phyloP scores from a whole-genome alignment of 2,113 vertebrate species.

The Coryphaenoides rupestris region DNA sequence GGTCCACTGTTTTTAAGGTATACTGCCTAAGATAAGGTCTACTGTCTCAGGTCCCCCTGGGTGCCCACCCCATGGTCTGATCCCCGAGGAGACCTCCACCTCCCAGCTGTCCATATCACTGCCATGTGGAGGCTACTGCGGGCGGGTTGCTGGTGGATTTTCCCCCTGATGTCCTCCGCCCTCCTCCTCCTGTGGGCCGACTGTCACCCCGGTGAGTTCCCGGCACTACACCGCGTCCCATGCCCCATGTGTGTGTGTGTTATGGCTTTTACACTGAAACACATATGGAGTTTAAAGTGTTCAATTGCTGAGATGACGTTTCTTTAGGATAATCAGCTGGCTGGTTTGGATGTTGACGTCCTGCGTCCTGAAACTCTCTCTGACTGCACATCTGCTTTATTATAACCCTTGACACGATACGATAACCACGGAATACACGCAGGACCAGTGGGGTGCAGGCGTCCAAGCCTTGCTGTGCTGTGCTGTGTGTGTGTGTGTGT shows the following conservation, averaged over 20 bases:
- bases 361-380: not conserved
- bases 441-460: too few species aligned
- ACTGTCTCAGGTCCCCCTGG: too few species aligned
- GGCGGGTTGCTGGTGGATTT: constrained; percentile 89
- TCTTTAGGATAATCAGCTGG: not conserved
- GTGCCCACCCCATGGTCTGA: too few species aligned
- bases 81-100: not conserved
- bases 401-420: too few species aligned
- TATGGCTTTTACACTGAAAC: too few species aligned
- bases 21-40: too few species aligned
- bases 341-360: not conserved
- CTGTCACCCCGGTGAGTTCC: constrained; percentile 88
- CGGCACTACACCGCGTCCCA: constrained; percentile 1
- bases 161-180: constrained; percentile 80
- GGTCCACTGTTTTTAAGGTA: too few species aligned
- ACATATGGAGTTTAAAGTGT: too few species aligned
- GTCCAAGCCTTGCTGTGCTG: too few species aligned
- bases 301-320: too few species aligned
- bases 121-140: constrained; percentile 94
- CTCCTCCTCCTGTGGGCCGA: constrained; percentile 83
- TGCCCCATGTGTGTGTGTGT: not conserved
- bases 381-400: not conserved
- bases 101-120: constrained; percentile 54
- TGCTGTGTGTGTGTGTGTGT: too few species aligned
- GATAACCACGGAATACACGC: too few species aligned